Conservation (phyloP, 2,888 invertebrate genomes). For the Drosophila dives region DNA sequence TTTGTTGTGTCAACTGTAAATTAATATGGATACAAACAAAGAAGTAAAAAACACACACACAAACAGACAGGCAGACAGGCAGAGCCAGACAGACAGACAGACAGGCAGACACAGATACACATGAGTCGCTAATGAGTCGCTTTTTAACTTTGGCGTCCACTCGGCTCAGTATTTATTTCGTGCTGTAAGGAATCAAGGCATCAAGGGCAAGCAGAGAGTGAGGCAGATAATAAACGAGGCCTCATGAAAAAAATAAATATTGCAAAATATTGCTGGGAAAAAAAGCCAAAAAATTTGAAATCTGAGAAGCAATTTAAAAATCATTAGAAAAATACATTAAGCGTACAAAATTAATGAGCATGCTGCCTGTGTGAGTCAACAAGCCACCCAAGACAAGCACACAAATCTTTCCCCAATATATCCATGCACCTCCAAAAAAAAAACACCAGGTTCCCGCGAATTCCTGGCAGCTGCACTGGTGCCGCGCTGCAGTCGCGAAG, state of each 20-base stretch:
- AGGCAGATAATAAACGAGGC: conserved; percentile 15
- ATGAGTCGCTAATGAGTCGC: conserved; percentile 56
- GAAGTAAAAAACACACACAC: conserved; percentile 1
- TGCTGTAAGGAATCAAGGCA: neutral
- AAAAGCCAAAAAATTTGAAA: conserved; percentile 56
- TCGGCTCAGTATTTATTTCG: conserved; percentile 18
- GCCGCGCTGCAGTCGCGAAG: conserved; percentile 24
- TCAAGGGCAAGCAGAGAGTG: neutral
- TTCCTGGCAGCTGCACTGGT: conserved; percentile 29
- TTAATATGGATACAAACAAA: conserved; percentile 38
- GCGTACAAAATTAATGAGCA: conserved; percentile 81
- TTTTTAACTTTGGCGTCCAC: conserved; percentile 28
- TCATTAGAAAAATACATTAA: conserved; percentile 78
- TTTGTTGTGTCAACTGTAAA: conserved; percentile 36
- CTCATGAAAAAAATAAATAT: conserved; percentile 12
- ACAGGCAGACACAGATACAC: conserved; percentile 13
- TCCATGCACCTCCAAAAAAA: conserved; percentile 29
- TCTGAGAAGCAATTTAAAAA: conserved; percentile 79
- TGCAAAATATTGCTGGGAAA: conserved; percentile 11
- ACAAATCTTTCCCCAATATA: conserved; percentile 11
- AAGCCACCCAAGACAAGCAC: conserved; percentile 17
- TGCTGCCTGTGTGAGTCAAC: conserved; percentile 65
- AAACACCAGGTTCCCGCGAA: neutral
- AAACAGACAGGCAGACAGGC: neutral
- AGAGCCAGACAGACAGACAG: neutral